phyloP scores from a whole-genome alignment of 2,113 vertebrate genomes.

The Pristiophorus japonicus region DNA sequence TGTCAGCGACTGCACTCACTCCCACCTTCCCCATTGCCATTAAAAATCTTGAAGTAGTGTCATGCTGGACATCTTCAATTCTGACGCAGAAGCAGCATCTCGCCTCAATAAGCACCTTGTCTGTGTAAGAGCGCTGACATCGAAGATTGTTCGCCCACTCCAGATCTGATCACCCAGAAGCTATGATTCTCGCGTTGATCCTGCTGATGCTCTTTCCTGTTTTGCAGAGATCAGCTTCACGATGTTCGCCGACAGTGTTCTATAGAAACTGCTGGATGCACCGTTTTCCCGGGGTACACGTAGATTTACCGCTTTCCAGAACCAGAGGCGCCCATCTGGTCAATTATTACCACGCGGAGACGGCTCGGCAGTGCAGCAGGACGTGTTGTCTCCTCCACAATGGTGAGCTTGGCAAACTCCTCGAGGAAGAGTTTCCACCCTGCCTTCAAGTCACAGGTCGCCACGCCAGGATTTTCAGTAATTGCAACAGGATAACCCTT shows the following conservation, averaged over 20 bases:
- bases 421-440: background rate
- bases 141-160: background rate
- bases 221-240: conserved; percentile 47
- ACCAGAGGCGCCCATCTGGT: conserved; percentile 73
- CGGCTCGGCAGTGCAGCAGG: conserved; percentile 71
- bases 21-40: background rate
- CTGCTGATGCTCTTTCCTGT: conserved; percentile 57
- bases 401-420: conserved; percentile 51
- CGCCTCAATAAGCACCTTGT: background rate
- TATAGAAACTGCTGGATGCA: conserved; percentile 90
- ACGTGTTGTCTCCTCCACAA: conserved; percentile 73
- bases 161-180: conserved; percentile 25
- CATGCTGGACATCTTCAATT: background rate
- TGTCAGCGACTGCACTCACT: background rate
- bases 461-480: background rate
- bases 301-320: conserved; percentile 73
- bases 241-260: conserved; percentile 72
- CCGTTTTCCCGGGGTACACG: conserved; percentile 70
- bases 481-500: background rate
- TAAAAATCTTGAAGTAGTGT: background rate
- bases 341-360: conserved; percentile 63
- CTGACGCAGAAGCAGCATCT: background rate
- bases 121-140: too few relatives aligned
- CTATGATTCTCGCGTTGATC: conserved; percentile 61
- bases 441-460: background rate